These are phyloP conservation scores for Ormyrus pomaceus DNA, from an alignment of 2,888 invertebrate genomes.

Conservation along the genomic window DNA sequence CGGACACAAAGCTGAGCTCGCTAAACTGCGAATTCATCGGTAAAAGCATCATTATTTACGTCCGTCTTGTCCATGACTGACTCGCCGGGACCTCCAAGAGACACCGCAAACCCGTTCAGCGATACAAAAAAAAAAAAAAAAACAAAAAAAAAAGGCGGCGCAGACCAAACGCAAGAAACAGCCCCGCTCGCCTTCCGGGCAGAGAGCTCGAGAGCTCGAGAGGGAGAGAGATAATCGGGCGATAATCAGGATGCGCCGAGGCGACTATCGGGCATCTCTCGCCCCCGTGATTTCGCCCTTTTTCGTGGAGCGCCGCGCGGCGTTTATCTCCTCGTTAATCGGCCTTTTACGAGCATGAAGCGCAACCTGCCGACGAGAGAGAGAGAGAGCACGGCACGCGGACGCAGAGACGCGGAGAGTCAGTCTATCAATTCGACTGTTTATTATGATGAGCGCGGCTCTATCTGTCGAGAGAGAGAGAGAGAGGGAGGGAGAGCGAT, in stretches of 20 bases:
- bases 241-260: conserved; percentile 4
- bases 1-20: no score
- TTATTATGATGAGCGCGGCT: conserved; percentile 36
- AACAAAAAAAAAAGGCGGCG: conserved; percentile 4
- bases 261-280: background rate
- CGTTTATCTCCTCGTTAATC: conserved; percentile 51
- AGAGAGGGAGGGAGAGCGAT: background rate
- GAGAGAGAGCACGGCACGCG: no score
- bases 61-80: background rate
- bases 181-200: background rate
- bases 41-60: conserved; percentile 31
- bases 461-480: background rate
- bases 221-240: background rate
- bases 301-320: conserved; percentile 13
- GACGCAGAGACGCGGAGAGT: no score
- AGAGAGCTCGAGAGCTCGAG: conserved; percentile 1
- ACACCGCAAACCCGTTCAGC: conserved; percentile 23
- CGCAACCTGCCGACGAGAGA: conserved; percentile 10
- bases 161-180: conserved; percentile 1
- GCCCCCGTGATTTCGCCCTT: conserved; percentile 23
- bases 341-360: conserved; percentile 43
- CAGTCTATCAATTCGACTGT: conserved; percentile 46
- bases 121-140: background rate
- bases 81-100: background rate
- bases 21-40: background rate